Conservation (phyloP, 1,140 invertebrate genomes). For the Cecropterus lyciades region DNA sequence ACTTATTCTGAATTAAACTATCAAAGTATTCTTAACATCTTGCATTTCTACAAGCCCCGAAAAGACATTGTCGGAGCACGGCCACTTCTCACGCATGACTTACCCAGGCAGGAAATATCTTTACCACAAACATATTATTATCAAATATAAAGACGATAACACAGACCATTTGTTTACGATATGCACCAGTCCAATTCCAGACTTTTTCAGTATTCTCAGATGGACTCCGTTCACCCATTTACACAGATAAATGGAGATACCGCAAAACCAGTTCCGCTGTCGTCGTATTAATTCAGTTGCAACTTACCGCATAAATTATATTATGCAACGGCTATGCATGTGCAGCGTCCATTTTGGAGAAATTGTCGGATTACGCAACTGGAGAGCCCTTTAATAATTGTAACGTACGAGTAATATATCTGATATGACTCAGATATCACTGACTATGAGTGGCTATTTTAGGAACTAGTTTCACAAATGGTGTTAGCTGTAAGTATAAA, state of each 20-base stretch:
- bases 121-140: no score
- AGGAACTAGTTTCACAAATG: not conserved
- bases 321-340: constrained; percentile 46
- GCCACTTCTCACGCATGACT: no score
- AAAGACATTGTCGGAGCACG: no score
- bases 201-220: not conserved
- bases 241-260: constrained; percentile 28
- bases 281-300: constrained; percentile 45
- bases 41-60: no score
- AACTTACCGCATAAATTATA: constrained; percentile 30
- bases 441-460: not conserved
- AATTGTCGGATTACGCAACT: constrained; percentile 48
- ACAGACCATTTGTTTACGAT: not conserved
- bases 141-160: no score
- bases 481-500: no score
- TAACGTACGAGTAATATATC: constrained; percentile 4
- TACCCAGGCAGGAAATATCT: no score
- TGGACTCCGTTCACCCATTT: constrained; percentile 26
- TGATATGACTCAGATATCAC: no score
- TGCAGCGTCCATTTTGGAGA: constrained; percentile 50
- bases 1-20: no score
- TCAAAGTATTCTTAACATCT: no score
- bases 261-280: constrained; percentile 44
- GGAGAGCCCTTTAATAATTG: constrained; percentile 28
- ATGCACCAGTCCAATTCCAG: no score